phyloP scores from a whole-genome alignment of 1,140 invertebrate species.

The Pogonognathellus flavescens region DNA sequence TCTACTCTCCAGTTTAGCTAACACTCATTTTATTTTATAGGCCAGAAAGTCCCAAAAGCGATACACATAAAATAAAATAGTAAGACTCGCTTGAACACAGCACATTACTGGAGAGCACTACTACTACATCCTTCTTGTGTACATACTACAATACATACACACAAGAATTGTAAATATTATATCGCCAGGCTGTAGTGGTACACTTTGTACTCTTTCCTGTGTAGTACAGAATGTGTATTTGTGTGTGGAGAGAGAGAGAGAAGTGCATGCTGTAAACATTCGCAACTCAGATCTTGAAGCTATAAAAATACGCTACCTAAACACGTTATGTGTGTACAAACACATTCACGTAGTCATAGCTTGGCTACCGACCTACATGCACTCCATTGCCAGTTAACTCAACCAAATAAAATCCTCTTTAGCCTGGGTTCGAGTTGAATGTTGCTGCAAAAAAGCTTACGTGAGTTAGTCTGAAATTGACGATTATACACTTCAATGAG shows the following conservation, averaged over 20 bases:
- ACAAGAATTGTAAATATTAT: background rate
- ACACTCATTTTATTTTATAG: slow-evolving; percentile 46
- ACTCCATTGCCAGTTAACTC: slow-evolving; percentile 14
- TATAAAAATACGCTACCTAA: slow-evolving; percentile 47
- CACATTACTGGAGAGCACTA: background rate
- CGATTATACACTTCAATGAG: slow-evolving; percentile 35
- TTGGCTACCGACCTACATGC: background rate
- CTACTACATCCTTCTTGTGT: background rate
- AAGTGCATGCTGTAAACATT: slow-evolving; percentile 16
- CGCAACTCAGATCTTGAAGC: slow-evolving; percentile 35
- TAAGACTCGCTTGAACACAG: slow-evolving; percentile 27
- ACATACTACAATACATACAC: background rate
- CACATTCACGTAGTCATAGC: slow-evolving; percentile 7
- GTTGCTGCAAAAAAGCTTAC: slow-evolving; percentile 17
- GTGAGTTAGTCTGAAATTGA: slow-evolving; percentile 34
- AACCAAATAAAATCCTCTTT: slow-evolving; percentile 20
- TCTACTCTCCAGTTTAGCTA: slow-evolving; percentile 17
- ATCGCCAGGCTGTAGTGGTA: too few relatives aligned
- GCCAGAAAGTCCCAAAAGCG: slow-evolving; percentile 30
- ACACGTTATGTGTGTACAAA: slow-evolving; percentile 5
- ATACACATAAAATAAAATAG: slow-evolving; percentile 48
- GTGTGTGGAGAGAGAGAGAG: too few relatives aligned
- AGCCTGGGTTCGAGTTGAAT: background rate
- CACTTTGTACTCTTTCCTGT: too few relatives aligned
- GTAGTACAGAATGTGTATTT: too few relatives aligned